Conservation (phyloP, 2,888 invertebrate genomes). For the Drosophila bunnanda region DNA sequence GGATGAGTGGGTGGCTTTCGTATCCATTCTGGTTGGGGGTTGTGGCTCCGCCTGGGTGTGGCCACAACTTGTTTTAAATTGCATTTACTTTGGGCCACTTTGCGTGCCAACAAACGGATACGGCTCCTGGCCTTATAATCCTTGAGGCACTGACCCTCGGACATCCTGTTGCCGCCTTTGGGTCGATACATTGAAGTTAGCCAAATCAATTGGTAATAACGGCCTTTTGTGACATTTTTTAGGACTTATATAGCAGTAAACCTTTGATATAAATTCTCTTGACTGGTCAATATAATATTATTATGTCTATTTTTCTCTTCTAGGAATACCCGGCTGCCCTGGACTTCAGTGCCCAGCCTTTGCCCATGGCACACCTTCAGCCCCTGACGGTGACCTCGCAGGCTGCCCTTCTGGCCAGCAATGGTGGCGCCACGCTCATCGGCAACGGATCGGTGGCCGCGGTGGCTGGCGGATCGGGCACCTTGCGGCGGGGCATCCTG, state of each 20-base stretch:
- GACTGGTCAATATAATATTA: neutral
- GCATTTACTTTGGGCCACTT: constrained; percentile 46
- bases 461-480: constrained; percentile 70
- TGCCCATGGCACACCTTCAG: constrained; percentile 82
- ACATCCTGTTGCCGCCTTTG: constrained; percentile 32
- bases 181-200: neutral
- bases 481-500: constrained; percentile 82
- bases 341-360: constrained; percentile 82
- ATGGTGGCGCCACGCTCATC: constrained; percentile 72
- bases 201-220: constrained; percentile 25
- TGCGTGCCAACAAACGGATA: constrained; percentile 37
- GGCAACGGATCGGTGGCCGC: constrained; percentile 67
- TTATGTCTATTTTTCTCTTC: constrained; percentile 18
- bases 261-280: no score
- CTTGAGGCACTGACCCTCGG: constrained; percentile 15
- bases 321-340: constrained; percentile 84
- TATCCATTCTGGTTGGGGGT: constrained; percentile 9
- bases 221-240: neutral
- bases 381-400: constrained; percentile 78
- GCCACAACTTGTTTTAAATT: constrained; percentile 52
- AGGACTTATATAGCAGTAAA: neutral
- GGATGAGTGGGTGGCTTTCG: constrained; percentile 37
- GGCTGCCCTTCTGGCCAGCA: constrained; percentile 68
- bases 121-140: constrained; percentile 1
- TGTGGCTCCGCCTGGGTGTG: constrained; percentile 36